Evolutionary conservation across 2,888 invertebrate species (phyloP).

Genomic region (Embidobia sp.): DNA sequence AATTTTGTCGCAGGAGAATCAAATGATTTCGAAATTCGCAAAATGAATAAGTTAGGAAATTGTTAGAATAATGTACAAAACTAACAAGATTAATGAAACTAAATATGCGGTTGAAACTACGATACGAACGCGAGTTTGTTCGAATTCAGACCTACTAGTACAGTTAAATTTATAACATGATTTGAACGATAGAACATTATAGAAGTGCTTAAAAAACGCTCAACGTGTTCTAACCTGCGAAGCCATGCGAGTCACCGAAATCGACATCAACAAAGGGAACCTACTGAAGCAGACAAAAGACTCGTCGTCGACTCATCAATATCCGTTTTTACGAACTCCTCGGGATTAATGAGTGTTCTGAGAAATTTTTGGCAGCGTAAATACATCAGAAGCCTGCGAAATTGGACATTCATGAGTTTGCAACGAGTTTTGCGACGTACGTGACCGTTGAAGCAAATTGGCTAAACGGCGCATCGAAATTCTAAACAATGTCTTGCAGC

Average conservation of each 20-base stretch:
- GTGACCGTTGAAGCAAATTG: slow-evolving; percentile 41
- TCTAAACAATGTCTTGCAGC: slow-evolving; percentile 31
- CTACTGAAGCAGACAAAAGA: slow-evolving; percentile 74
- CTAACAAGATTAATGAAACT: too few species aligned
- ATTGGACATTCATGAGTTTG: slow-evolving; percentile 60
- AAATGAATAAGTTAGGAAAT: too few species aligned
- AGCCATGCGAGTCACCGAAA: not conserved
- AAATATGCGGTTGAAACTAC: too few species aligned
- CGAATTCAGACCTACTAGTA: too few species aligned
- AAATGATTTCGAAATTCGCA: too few species aligned
- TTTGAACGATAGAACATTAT: too few species aligned
- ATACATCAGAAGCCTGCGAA: slow-evolving; percentile 34
- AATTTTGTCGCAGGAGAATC: too few species aligned
- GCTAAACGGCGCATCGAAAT: slow-evolving; percentile 33
- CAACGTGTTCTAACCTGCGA: too few species aligned
- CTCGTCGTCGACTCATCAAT: slow-evolving; percentile 61
- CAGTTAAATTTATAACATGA: too few species aligned
- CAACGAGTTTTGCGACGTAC: slow-evolving; percentile 34
- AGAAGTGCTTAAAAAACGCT: too few species aligned
- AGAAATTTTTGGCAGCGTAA: slow-evolving; percentile 31
- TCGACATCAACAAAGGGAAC: not conserved
- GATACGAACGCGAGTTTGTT: too few species aligned
- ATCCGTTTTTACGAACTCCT: slow-evolving; percentile 31
- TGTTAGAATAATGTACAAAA: too few species aligned
- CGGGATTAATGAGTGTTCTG: slow-evolving; percentile 31